These are phyloP conservation scores for Isichthys henryi DNA, from an alignment of 2,113 vertebrate genomes.

Conservation along the genomic window DNA sequence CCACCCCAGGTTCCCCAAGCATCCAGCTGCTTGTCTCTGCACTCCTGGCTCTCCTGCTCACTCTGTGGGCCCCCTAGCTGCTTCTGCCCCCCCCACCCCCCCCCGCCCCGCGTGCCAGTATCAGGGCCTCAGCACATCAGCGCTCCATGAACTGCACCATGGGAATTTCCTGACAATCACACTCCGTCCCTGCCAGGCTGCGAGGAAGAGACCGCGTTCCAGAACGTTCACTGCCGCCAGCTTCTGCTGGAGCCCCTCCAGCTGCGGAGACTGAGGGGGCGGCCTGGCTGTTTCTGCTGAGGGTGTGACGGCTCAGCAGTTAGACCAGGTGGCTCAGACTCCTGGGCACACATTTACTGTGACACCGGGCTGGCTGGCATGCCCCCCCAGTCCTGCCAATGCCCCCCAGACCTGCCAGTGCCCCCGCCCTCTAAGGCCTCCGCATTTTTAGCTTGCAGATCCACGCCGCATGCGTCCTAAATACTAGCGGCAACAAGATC, in stretches of 20 bases:
- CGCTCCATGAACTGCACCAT: not conserved
- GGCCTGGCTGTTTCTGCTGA: not conserved
- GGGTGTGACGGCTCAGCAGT: not conserved
- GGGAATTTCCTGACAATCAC: slow-evolving; percentile 13
- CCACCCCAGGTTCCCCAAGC: slow-evolving; percentile 11
- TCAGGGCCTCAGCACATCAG: not conserved
- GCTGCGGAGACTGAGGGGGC: not conserved
- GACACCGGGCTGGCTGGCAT: not conserved
- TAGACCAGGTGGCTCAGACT: not conserved
- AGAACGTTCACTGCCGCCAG: not conserved
- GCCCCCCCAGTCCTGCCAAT: no score
- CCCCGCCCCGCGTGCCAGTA: not conserved
- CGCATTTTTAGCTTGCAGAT: not conserved
- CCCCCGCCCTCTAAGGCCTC: not conserved
- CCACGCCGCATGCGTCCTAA: not conserved
- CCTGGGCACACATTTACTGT: not conserved
- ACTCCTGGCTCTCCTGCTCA: slow-evolving; percentile 43
- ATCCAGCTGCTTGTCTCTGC: slow-evolving; percentile 25
- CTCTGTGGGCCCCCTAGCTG: not conserved
- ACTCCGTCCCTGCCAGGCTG: not conserved
- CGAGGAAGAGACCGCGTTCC: not conserved
- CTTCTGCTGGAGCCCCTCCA: not conserved
- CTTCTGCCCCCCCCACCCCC: not conserved
- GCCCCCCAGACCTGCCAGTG: not conserved
- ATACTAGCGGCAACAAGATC: not conserved